Percentiles rank a stretch among this genome's conserved stretches.
These are phyloP conservation scores for Trissolcus japonicus DNA, from an alignment of 2,888 invertebrate genomes.

Conservation along the genomic window DNA sequence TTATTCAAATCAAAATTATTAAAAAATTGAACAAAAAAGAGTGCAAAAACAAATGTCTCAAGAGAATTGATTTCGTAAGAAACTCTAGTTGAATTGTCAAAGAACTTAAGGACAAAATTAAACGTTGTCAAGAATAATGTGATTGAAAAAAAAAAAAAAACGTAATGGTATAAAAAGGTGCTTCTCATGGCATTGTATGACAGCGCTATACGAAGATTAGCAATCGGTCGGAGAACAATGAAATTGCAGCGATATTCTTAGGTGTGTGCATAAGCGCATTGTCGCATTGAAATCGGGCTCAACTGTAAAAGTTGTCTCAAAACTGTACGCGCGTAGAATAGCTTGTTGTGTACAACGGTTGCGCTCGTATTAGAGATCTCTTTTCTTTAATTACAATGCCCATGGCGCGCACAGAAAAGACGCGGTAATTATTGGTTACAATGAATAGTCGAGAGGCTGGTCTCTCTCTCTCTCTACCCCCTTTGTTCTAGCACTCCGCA, in stretches of 20 bases:
- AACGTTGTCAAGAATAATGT: slow-evolving; percentile 17
- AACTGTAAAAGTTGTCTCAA: slow-evolving; percentile 49
- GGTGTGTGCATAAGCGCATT: slow-evolving; percentile 33
- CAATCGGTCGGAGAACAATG: slow-evolving; percentile 43
- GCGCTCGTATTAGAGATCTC: slow-evolving; percentile 37
- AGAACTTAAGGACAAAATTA: neutral
- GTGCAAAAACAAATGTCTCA: neutral
- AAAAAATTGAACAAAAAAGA: neutral
- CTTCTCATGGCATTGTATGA: slow-evolving; percentile 28
- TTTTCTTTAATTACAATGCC: slow-evolving; percentile 72
- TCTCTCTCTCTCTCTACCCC: too few species aligned
- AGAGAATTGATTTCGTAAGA: neutral
- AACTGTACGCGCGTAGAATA: slow-evolving; percentile 28
- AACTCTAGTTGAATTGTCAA: slow-evolving; percentile 7
- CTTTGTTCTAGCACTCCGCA: slow-evolving; percentile 66
- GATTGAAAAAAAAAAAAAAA: slow-evolving; percentile 19
- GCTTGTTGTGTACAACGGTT: slow-evolving; percentile 39
- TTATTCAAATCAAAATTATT: too few species aligned
- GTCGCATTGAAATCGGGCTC: slow-evolving; percentile 37
- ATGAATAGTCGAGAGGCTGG: slow-evolving; percentile 62
- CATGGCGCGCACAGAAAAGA: slow-evolving; percentile 62
- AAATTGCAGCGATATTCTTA: slow-evolving; percentile 46
- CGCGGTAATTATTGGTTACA: slow-evolving; percentile 72
- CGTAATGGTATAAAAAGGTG: slow-evolving; percentile 11
- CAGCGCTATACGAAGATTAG: slow-evolving; percentile 34